Evolutionary conservation across 2,888 invertebrate genomes (phyloP), one percentile per base, ranked within the genome.

Genomic region (Congeria kusceri): DNA sequence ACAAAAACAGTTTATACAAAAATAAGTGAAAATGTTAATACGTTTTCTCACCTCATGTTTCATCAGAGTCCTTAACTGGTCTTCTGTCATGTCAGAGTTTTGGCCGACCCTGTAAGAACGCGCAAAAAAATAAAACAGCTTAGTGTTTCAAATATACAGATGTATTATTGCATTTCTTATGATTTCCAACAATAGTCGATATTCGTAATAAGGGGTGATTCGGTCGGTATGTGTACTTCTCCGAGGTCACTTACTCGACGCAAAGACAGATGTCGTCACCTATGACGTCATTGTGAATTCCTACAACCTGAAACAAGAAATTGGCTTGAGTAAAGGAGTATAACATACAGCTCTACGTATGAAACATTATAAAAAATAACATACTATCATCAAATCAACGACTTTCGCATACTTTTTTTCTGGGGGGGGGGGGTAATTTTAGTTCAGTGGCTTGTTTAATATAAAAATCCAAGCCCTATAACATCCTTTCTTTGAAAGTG

Each of bases 251-350:
- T 63, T 63, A 70, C 70, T 70, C 62, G 5, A 70, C 70, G 53
- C 66, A 77, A 23, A 77, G 67, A 57, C 71, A 77, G 9, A 77
- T 63, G 32, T 71, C 71, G 46, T 77, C 71, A 15, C 71, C 77
- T n/a, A 29, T 44, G 3, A 15, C 29, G 53, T 77, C 77, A 32
- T 62, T 67, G 28, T 56, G 71, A 47, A 77, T 67, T 25, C 71
- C 77, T 11, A 77, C 62, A 3, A 77, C 77, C 71, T 71, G 47
- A 9, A 61, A 64, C 49, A 18, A 63, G 29, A 28, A 46, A 25
- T 4, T n/a, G n/a, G n/a, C n/a, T n/a, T n/a, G n/a, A n/a, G n/a
- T n/a, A n/a, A n/a, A n/a, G n/a, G n/a, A n/a, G n/a, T n/a, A n/a
- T n/a, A n/a, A n/a, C n/a, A n/a, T n/a, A n/a, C n/a, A n/a, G n/a